Base-by-base conservation (phyloP, 1,140 invertebrate genomes). In the Andricus grossulariae region DNA sequence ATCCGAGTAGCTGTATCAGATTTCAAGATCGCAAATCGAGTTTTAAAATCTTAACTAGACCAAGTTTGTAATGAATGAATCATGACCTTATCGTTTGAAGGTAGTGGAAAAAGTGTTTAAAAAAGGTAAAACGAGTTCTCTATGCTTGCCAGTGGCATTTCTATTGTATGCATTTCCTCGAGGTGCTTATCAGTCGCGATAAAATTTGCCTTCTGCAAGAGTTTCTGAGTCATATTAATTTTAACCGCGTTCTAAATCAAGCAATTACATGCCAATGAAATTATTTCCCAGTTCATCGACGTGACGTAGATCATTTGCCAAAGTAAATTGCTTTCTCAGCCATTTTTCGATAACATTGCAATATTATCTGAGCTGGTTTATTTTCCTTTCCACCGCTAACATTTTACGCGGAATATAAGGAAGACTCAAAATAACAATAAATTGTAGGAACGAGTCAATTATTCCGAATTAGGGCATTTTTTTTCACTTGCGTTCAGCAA, bases 201-300 rank as follows among this genome's bases (percentile, higher is more conserved):
- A 66, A 66, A 66, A 66, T 66, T 75, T 73, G 73, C 71, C 57
- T 75, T 70, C 13, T 60, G 50, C 16, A 54, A 25, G 54, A 11
- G 12, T 45, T 45, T 57, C 21, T 77, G 75, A 80, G 75, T 80
- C 75, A 78, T 45, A 71, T 21, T 77, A 75, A 77, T 82, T 82
- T 77, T 57, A 79, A 80, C 21, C 21, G 18, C n/a, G 73, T 77
- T 77, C 60, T 18, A 25, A 18, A 74, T 16, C 25, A 73, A 52
- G 54, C 51, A 19, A 13, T 74, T 66, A 32, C 45, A 66, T 66
- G 45, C 49, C 57, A 66, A 66, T 49, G 32, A 60, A 72, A 66
- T 70, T 32, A 55, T 52, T 70, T 50, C 66, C 21, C 39, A 45
- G 6, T 21, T 51, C 5, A 49, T 49, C 19, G 39, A 25, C 15